These are phyloP conservation scores for Epistrophe grossulariae DNA, from an alignment of 2,888 invertebrate genomes.

Conservation along the genomic window DNA sequence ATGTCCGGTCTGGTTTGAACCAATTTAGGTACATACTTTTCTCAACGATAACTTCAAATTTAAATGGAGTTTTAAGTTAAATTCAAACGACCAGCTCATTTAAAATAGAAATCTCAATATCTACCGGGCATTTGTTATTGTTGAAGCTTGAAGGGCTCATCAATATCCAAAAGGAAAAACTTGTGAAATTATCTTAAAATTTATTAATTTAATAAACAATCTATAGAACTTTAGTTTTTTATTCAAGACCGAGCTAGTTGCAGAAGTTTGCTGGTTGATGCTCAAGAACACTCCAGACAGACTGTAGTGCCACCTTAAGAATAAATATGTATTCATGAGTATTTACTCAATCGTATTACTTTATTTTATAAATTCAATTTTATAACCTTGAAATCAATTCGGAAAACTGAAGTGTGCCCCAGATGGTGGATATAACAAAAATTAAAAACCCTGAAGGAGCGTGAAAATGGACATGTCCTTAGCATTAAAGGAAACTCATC, in stretches of 20 bases:
- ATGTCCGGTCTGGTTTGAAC: neutral
- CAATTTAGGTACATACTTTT: neutral
- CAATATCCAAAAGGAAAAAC: neutral
- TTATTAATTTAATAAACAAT: too few relatives aligned
- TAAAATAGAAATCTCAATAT: neutral
- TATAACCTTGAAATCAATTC: constrained; percentile 45
- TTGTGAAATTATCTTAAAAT: too few relatives aligned
- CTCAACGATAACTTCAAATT: neutral
- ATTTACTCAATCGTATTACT: neutral
- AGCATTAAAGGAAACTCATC: constrained; percentile 61
- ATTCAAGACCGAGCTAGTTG: too few relatives aligned
- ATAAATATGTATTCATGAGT: neutral
- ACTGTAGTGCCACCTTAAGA: neutral
- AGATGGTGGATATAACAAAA: neutral
- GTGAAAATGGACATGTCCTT: constrained; percentile 68
- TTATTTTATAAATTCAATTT: constrained; percentile 56
- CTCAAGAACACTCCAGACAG: neutral
- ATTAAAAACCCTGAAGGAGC: constrained; percentile 46
- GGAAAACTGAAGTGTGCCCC: constrained; percentile 30
- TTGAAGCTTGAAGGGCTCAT: too few relatives aligned
- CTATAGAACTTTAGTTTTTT: too few relatives aligned
- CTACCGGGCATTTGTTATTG: neutral
- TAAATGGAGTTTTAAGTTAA: neutral
- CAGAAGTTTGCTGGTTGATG: neutral
- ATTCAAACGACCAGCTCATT: neutral